A percentile compares a stretch with the other conserved stretches of the same genome.
These are phyloP conservation scores for Anniella stebbinsi DNA, from an alignment of 2,797 vertebrate species.

Conservation along the genomic window DNA sequence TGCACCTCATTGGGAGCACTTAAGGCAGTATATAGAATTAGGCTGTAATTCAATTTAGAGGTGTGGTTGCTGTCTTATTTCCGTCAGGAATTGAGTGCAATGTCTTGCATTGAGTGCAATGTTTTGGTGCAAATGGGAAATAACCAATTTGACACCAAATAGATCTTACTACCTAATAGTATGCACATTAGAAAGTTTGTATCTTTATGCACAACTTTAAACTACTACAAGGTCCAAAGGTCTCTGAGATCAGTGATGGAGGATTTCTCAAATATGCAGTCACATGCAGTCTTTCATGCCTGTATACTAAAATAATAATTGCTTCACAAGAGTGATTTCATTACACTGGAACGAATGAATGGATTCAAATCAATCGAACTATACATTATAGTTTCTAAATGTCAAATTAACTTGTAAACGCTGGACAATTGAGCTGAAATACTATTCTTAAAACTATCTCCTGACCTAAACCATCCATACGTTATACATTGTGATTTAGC, in stretches of 20 bases:
- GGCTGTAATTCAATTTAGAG: background rate
- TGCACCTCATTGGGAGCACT: background rate
- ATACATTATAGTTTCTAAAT: conserved; percentile 46
- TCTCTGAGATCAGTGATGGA: conserved; percentile 65
- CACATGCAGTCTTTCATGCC: conserved; percentile 71
- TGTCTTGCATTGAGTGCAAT: conserved; percentile 40
- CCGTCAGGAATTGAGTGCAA: conserved; percentile 33
- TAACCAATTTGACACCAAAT: too few species aligned
- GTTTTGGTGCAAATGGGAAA: background rate
- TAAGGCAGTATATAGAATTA: too few species aligned
- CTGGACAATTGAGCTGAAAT: conserved; percentile 42
- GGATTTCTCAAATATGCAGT: conserved; percentile 71
- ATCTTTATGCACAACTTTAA: conserved; percentile 66
- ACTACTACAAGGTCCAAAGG: conserved; percentile 69
- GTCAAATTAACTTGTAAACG: conserved; percentile 53
- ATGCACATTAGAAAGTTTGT: conserved; percentile 69
- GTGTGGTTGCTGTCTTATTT: background rate
- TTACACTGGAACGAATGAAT: conserved; percentile 63
- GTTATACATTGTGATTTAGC: too few species aligned
- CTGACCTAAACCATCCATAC: too few species aligned
- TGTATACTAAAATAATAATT: conserved; percentile 72
- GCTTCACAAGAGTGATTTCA: conserved; percentile 64
- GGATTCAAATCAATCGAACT: conserved; percentile 68
- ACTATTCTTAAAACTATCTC: conserved; percentile 12
- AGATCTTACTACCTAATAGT: conserved; percentile 62